Conservation (phyloP, 1,140 invertebrate species). For the Sipha flava region DNA sequence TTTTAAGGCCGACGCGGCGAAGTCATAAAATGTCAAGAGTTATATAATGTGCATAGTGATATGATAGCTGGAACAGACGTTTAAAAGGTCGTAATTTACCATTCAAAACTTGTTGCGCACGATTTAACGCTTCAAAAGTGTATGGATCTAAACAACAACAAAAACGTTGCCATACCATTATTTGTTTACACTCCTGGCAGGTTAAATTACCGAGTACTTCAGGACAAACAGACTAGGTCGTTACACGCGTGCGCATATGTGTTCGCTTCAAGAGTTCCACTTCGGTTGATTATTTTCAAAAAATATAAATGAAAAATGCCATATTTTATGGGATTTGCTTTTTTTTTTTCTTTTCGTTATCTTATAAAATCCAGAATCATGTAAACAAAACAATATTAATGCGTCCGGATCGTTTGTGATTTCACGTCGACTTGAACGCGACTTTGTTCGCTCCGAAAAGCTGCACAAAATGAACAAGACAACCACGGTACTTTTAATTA, state of each 20-base stretch:
- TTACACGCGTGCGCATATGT: too few relatives aligned
- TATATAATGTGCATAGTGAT: too few relatives aligned
- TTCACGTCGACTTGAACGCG: too few relatives aligned
- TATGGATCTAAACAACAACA: constrained; percentile 3
- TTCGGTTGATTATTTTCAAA: neutral
- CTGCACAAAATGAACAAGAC: too few relatives aligned
- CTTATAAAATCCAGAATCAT: neutral
- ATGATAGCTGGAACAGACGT: neutral
- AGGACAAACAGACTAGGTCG: neutral
- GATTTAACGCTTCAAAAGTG: neutral
- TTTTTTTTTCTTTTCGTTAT: too few relatives aligned
- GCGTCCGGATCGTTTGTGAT: too few relatives aligned
- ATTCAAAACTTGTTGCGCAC: neutral
- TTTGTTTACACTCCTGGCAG: neutral
- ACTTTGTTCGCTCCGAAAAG: too few relatives aligned
- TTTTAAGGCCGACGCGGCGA: neutral
- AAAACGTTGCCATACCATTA: neutral
- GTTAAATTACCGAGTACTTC: neutral
- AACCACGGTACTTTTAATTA: too few relatives aligned
- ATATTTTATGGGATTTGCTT: neutral
- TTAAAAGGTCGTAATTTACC: constrained; percentile 5
- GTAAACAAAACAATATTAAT: too few relatives aligned
- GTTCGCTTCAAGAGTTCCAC: neutral
- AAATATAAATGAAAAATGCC: too few relatives aligned
- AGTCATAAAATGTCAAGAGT: neutral